These are phyloP conservation scores for Troides oblongomaculatus DNA, from an alignment of 2,888 invertebrate genomes.

Conservation along the genomic window DNA sequence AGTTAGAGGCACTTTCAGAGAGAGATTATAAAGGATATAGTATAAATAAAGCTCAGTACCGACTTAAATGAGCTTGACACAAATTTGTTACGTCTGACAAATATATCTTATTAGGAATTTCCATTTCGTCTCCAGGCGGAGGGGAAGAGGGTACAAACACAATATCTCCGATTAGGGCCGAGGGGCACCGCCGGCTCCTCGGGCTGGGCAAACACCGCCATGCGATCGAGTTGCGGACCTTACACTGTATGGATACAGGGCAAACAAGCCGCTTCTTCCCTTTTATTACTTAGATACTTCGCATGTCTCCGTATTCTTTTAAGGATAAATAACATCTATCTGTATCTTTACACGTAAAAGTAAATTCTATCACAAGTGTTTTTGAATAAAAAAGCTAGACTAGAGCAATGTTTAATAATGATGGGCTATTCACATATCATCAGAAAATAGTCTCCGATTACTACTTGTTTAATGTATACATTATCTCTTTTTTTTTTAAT, in stretches of 20 bases:
- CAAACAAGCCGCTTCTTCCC: slow-evolving; percentile 40
- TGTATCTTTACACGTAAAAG: no score
- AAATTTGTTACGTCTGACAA: slow-evolving; percentile 19
- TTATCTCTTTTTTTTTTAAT: no score
- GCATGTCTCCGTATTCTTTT: slow-evolving; percentile 13
- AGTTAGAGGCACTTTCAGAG: no score
- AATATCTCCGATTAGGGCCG: slow-evolving; percentile 52
- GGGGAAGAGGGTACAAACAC: slow-evolving; percentile 43
- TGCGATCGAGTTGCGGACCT: slow-evolving; percentile 44
- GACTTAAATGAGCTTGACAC: background rate
- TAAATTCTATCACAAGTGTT: no score
- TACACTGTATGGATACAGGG: slow-evolving; percentile 40
- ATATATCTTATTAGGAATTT: slow-evolving; percentile 28
- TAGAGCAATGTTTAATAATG: no score
- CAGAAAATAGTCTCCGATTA: no score
- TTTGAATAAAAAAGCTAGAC: no score
- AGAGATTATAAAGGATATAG: no score
- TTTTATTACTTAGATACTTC: slow-evolving; percentile 40
- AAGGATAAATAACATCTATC: no score
- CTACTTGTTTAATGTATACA: no score
- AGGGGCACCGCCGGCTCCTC: slow-evolving; percentile 39
- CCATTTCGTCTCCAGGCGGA: slow-evolving; percentile 29
- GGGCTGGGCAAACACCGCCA: slow-evolving; percentile 44
- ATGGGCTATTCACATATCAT: no score
- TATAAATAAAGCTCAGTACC: no score